Evolutionary conservation across 2,888 invertebrate genomes (phyloP).

Genomic region (Craniophora ligustri): DNA sequence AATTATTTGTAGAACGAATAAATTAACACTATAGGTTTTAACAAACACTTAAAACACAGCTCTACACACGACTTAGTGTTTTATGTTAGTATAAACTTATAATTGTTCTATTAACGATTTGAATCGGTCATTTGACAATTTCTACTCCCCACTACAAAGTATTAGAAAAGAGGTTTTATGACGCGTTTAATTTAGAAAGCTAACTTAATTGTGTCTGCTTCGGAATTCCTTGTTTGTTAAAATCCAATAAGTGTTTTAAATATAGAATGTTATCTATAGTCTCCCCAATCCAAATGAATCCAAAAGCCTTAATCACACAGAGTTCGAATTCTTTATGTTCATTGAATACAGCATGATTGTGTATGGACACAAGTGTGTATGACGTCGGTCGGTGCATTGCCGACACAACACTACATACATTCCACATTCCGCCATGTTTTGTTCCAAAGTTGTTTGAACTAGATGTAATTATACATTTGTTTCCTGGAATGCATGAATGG

Average conservation of each 20-base stretch:
- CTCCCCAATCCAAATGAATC: not conserved
- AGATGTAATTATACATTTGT: constrained; percentile 54
- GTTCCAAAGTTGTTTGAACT: constrained; percentile 47
- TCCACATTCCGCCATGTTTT: constrained; percentile 57
- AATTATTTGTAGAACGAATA: not conserved
- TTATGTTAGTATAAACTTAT: too few species aligned
- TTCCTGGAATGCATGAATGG: constrained; percentile 54
- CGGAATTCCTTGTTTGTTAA: too few species aligned
- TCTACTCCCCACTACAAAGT: too few species aligned
- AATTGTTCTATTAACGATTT: too few species aligned
- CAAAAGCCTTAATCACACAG: constrained; percentile 1
- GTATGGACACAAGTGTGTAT: constrained; percentile 67
- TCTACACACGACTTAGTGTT: too few species aligned
- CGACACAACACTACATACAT: constrained; percentile 54
- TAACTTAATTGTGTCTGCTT: too few species aligned
- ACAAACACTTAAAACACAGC: too few species aligned
- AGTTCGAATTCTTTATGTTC: constrained; percentile 24
- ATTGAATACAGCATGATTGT: constrained; percentile 65
- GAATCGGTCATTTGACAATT: too few species aligned
- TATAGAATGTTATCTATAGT: not conserved
- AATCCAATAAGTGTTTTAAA: not conserved
- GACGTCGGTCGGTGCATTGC: constrained; percentile 54
- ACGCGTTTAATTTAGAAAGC: too few species aligned
- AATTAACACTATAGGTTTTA: too few species aligned
- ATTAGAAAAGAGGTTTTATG: too few species aligned